Evolutionary conservation across 2,113 vertebrate genomes (phyloP).

Genomic region (Vidua chalybeata): DNA sequence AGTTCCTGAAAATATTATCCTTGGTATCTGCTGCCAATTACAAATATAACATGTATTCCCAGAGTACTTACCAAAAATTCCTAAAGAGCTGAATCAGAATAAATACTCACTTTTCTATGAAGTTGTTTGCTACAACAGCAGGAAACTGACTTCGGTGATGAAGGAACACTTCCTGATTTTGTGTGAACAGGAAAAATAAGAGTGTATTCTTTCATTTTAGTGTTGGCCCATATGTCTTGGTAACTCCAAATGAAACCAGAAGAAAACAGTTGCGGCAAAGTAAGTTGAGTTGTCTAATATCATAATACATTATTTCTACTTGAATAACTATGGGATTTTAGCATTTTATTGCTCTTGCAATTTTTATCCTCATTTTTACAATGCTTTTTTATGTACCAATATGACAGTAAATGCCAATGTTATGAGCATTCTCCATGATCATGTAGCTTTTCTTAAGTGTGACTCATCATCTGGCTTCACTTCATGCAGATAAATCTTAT

Average conservation of each 20-base stretch:
- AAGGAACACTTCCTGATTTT: neutral
- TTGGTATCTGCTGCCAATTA: neutral
- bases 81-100: neutral
- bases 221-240: conserved; percentile 61
- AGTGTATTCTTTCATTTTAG: conserved; percentile 69
- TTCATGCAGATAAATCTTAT: neutral
- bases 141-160: neutral
- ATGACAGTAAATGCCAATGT: neutral
- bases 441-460: neutral
- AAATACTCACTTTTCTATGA: neutral
- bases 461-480: neutral
- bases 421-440: neutral
- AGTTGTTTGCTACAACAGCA: neutral
- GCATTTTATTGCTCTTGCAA: neutral
- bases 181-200: neutral
- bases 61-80: neutral
- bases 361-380: neutral
- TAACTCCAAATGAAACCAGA: conserved; percentile 76
- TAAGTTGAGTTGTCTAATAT: conserved; percentile 61
- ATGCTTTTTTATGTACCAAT: neutral
- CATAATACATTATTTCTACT: neutral
- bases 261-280: conserved; percentile 72
- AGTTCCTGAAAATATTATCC: neutral
- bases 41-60: neutral
- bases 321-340: neutral